Base-by-base conservation (phyloP, 2,888 invertebrate species). In the Luffia ferchaultella region DNA sequence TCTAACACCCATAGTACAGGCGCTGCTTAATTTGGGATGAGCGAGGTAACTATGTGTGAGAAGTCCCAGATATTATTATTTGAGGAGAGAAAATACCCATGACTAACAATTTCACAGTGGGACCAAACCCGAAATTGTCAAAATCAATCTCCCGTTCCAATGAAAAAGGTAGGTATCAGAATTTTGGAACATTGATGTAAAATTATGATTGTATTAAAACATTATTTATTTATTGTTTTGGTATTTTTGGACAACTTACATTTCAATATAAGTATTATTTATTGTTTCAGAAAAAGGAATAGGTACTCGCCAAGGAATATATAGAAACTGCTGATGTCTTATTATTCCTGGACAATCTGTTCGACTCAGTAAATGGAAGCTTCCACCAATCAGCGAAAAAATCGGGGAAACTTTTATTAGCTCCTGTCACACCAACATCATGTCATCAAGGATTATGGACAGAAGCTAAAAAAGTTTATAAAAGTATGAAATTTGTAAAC, bases 281-380 rank as follows among this genome's bases (percentile, higher is more conserved):
- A 53, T 7, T 50, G 53, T 49, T 49, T 57, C 44, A 20, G 50
- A 16, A 20, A 15, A 18, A 30, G 18, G 18, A 2, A 16, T n/a
- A n/a, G n/a, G n/a, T 30, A 44, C 7, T 49, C 7, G 30, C 44
- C 15, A n/a, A 20, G 17, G 49, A 49, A 16, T 30, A n/a, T 17
- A 9, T 15, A 17, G 19, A 49, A 7, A 18, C 40, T 7, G 43
- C 40, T 15, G 30, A 20, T n/a, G n/a, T 49, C 5, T 18, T 43
- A 12, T 20, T 50, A 17, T 42, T 50, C 9, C 16, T 50, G 12
- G 46, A n/a, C n/a, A n/a, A n/a, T n/a, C n/a, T n/a, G n/a, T n/a
- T n/a, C n/a, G n/a, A n/a, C n/a, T n/a, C n/a, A n/a, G n/a, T n/a
- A 18, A 50, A 50, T 46, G 46, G 18, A 2, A 44, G 30, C 9